These are phyloP conservation scores for Beris chalybata DNA, from an alignment of 2,888 invertebrate species.

Conservation along the genomic window DNA sequence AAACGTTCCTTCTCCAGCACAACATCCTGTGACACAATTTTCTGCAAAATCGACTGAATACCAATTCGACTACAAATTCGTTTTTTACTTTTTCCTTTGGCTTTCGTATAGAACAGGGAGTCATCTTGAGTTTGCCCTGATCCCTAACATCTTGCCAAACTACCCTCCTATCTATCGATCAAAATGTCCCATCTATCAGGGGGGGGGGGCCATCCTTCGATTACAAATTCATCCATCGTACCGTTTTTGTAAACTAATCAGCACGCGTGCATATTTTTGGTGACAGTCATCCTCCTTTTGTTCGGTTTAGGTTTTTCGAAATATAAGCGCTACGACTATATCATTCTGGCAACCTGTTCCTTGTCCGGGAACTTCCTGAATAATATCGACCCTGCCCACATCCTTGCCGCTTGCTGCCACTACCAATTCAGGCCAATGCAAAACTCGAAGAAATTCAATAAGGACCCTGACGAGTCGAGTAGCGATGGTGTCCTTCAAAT, in stretches of 20 bases:
- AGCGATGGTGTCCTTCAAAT: conserved; percentile 30
- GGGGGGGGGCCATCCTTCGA: conserved; percentile 32
- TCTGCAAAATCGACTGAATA: conserved; percentile 36
- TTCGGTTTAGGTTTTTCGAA: not conserved
- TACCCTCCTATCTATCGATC: conserved; percentile 10
- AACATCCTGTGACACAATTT: conserved; percentile 32
- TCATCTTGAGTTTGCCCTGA: conserved; percentile 5
- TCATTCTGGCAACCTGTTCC: conserved; percentile 21
- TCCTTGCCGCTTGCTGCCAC: no score
- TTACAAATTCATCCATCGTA: conserved; percentile 39
- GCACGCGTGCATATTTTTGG: conserved; percentile 39
- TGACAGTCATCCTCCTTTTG: conserved; percentile 37
- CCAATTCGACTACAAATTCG: conserved; percentile 39
- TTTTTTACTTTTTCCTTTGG: not conserved
- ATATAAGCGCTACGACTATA: conserved; percentile 3
- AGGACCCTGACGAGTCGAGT: conserved; percentile 25
- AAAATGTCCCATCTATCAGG: conserved; percentile 6
- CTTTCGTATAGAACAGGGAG: conserved; percentile 4
- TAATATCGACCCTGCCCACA: no score
- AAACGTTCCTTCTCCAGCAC: not conserved
- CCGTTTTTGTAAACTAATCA: conserved; percentile 38
- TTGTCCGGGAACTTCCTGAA: not conserved
- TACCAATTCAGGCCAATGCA: not conserved
- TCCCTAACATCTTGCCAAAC: conserved; percentile 32
- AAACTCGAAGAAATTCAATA: conserved; percentile 31